Conservation (phyloP, 2,797 vertebrate species). For the Sebastes goodei region DNA sequence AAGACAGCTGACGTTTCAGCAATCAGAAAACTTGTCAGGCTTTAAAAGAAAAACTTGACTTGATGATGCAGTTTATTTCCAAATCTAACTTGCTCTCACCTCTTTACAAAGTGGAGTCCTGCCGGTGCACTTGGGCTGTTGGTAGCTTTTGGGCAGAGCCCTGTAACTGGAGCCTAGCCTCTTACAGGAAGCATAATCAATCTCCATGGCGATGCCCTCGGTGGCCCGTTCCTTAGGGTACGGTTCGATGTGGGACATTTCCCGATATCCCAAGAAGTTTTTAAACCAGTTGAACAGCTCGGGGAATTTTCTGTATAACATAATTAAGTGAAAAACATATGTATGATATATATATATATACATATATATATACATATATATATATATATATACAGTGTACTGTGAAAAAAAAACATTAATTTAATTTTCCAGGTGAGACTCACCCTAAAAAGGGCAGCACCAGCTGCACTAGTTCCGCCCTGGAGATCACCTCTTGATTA, state of each 20-base stretch:
- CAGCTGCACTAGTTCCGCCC: slow-evolving; percentile 95
- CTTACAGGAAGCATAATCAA: slow-evolving; percentile 98
- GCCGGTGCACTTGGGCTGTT: slow-evolving; percentile 97
- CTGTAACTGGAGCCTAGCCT: slow-evolving; percentile 97
- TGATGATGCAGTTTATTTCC: neutral
- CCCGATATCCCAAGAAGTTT: slow-evolving; percentile 97
- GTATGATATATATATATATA: neutral
- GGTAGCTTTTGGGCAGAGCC: slow-evolving; percentile 97
- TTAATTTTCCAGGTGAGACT: slow-evolving; percentile 45
- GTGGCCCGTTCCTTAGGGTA: slow-evolving; percentile 97
- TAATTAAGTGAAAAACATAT: neutral
- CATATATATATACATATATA: neutral
- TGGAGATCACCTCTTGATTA: slow-evolving; percentile 98
- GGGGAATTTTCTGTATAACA: slow-evolving; percentile 90
- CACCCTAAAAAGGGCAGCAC: slow-evolving; percentile 97
- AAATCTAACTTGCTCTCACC: slow-evolving; percentile 76
- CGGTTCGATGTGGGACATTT: slow-evolving; percentile 92
- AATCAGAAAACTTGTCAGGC: neutral
- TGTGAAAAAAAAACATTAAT: neutral
- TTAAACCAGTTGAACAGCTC: slow-evolving; percentile 99
- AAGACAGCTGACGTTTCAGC: neutral
- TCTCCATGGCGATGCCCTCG: slow-evolving; percentile 99
- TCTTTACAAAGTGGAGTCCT: slow-evolving; percentile 97
- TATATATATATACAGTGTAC: too few species aligned
- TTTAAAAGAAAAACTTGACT: neutral